These are phyloP conservation scores for Syngnathus floridae DNA, from an alignment of 2,113 vertebrate species.

Conservation along the genomic window DNA sequence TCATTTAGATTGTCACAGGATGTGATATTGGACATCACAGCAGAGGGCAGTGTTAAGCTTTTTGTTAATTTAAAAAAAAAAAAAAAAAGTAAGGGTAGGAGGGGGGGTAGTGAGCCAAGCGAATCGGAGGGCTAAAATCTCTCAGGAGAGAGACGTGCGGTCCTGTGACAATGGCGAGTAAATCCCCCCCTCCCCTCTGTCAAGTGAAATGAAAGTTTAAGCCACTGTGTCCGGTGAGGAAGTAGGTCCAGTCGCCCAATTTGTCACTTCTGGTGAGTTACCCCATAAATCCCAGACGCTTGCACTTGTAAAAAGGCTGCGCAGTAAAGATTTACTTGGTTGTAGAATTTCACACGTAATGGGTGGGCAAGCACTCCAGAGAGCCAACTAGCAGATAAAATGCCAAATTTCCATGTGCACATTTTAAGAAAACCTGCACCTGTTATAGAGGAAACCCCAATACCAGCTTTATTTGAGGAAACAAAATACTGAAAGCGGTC, in stretches of 20 bases:
- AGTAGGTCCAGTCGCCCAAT: background rate
- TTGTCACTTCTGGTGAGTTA: background rate
- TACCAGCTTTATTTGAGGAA: conserved; percentile 47
- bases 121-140: too few relatives aligned
- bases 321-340: background rate
- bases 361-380: background rate
- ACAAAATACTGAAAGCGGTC: conserved; percentile 35
- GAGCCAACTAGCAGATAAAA: background rate
- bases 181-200: too few relatives aligned
- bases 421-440: conserved; percentile 28
- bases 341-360: background rate
- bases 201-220: too few relatives aligned
- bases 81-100: too few relatives aligned
- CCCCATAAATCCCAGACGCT: background rate
- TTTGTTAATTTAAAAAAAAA: too few relatives aligned
- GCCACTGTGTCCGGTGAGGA: too few relatives aligned
- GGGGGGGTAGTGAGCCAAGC: too few relatives aligned
- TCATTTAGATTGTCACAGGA: too few relatives aligned
- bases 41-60: too few relatives aligned
- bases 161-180: too few relatives aligned
- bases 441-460: conserved; percentile 34
- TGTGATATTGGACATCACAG: too few relatives aligned
- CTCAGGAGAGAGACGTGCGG: too few relatives aligned
- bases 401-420: background rate
- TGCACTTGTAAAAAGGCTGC: background rate